phyloP scores from a whole-genome alignment of 2,888 invertebrate genomes.

The Agelastica alni region DNA sequence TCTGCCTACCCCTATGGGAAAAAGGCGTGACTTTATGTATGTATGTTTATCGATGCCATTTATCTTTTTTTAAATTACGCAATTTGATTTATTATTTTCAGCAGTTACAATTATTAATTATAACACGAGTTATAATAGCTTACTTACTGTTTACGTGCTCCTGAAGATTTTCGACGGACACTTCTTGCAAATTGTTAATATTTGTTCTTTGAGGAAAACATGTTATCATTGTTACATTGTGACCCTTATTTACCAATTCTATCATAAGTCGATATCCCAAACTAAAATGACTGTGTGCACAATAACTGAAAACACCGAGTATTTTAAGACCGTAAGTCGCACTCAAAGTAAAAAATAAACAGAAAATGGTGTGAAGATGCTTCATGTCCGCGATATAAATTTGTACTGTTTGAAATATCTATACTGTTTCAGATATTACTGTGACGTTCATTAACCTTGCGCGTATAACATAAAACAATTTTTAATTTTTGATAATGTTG shows the following conservation, averaged over 20 bases:
- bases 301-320: constrained; percentile 43
- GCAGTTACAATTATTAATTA: no score
- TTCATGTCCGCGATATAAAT: no score
- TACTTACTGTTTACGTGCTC: neutral
- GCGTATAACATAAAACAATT: no score
- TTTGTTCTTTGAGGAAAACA: constrained; percentile 47
- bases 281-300: constrained; percentile 45
- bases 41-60: constrained; percentile 8
- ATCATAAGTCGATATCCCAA: constrained; percentile 42
- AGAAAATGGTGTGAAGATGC: no score
- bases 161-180: constrained; percentile 1
- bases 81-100: neutral
- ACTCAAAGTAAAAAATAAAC: no score
- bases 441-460: no score
- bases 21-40: no score
- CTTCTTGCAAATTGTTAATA: constrained; percentile 52
- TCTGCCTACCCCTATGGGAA: no score
- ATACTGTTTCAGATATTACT: no score
- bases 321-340: constrained; percentile 36
- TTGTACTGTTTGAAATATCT: no score
- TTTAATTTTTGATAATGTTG: no score
- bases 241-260: constrained; percentile 50
- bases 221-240: constrained; percentile 53
- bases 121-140: neutral
- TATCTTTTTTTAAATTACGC: neutral